Evolutionary conservation across 2,113 vertebrate genomes (phyloP).

Genomic region (Pachyramphus minor): DNA sequence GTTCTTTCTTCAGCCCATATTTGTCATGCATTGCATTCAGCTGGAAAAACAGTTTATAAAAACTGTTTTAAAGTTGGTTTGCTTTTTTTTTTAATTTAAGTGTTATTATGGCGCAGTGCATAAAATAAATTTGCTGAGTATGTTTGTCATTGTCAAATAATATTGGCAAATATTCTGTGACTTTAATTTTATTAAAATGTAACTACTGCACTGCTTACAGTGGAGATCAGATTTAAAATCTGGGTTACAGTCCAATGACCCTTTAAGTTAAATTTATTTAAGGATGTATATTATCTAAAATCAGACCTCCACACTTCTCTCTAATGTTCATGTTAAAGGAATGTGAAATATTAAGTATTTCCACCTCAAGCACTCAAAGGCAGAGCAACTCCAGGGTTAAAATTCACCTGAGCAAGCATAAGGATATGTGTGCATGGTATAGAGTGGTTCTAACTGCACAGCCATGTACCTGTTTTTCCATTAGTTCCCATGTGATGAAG

Average conservation of each 20-base stretch:
- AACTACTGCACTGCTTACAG: background rate
- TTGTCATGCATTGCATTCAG: background rate
- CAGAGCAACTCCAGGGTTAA: background rate
- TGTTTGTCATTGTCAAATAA: background rate
- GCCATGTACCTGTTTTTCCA: background rate
- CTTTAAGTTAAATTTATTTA: background rate
- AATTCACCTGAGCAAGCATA: background rate
- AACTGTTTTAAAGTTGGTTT: background rate
- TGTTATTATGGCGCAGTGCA: background rate
- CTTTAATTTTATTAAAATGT: background rate
- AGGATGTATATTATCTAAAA: background rate
- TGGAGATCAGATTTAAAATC: background rate
- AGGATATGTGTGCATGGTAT: fast-evolving
- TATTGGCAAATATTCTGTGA: background rate
- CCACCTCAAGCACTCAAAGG: background rate
- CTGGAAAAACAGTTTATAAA: background rate
- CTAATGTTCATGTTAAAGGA: background rate
- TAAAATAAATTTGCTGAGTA: background rate
- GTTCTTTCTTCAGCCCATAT: background rate
- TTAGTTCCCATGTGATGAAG: background rate
- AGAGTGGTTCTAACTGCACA: background rate
- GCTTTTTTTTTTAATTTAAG: background rate
- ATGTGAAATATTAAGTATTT: background rate
- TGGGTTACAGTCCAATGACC: background rate
- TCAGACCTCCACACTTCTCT: background rate